Evolutionary conservation across 2,113 vertebrate genomes (phyloP).

Genomic region (Chelonoidis abingdonii): DNA sequence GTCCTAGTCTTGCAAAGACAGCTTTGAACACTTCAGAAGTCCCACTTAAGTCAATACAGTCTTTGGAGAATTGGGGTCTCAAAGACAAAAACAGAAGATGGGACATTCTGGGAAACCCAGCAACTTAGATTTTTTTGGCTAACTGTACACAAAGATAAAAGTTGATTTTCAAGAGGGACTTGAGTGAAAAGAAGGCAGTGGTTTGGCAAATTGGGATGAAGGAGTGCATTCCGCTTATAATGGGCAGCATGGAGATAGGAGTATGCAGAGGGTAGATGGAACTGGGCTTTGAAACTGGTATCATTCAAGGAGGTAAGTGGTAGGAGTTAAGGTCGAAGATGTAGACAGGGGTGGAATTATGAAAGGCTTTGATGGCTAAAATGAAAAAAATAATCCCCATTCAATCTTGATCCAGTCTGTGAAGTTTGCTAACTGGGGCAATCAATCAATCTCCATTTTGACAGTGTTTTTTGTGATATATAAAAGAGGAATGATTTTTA

Average conservation of each 20-base stretch:
- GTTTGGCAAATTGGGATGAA: not conserved
- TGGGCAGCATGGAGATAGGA: not conserved
- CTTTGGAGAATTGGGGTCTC: not conserved
- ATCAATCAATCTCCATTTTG: not conserved
- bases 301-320: not conserved
- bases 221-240: not conserved
- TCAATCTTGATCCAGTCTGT: not conserved
- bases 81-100: not conserved
- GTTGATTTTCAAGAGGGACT: not conserved
- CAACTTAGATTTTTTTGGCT: not conserved
- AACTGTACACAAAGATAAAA: not conserved
- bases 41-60: rapidly evolving
- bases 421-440: not conserved
- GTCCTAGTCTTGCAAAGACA: not conserved
- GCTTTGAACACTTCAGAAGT: not conserved
- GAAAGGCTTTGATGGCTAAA: not conserved
- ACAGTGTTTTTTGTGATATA: not conserved
- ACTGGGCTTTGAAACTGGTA: not conserved
- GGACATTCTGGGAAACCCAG: not conserved
- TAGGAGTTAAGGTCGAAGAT: not conserved
- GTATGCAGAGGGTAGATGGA: not conserved
- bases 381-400: not conserved
- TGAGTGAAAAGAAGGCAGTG: not conserved
- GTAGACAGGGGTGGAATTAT: not conserved
- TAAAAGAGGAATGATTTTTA: not conserved